Evolutionary conservation across 1,140 invertebrate genomes (phyloP).

Genomic region (Drosophila kanapiae): DNA sequence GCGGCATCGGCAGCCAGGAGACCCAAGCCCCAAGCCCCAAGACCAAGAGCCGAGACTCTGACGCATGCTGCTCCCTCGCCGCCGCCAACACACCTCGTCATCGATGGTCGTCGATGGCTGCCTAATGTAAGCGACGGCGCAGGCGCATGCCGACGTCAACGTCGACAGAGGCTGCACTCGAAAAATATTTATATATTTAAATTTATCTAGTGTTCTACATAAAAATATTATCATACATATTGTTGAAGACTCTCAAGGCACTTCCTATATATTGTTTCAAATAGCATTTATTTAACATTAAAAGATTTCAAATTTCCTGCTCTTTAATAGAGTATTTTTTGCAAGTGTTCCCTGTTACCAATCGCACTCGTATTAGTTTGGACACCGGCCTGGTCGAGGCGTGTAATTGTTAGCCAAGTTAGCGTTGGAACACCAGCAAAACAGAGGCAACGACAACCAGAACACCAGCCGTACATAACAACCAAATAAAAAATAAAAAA

Average conservation of each 20-base stretch:
- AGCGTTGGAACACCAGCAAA: conserved; percentile 63
- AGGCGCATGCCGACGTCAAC: conserved; percentile 74
- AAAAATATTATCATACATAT: neutral
- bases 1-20: neutral
- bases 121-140: conserved; percentile 76
- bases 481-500: conserved; percentile 23
- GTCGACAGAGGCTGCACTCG: conserved; percentile 46
- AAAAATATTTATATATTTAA: conserved; percentile 16
- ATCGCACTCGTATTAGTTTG: conserved; percentile 54
- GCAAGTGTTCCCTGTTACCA: conserved; percentile 1
- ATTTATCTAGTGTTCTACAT: neutral
- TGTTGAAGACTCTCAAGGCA: neutral
- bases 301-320: neutral
- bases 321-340: neutral
- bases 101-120: conserved; percentile 26
- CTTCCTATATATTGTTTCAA: neutral
- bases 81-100: conserved; percentile 12
- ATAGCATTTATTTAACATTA: neutral
- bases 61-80: conserved; percentile 62
- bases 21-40: conserved; percentile 32
- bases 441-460: conserved; percentile 38
- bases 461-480: conserved; percentile 43
- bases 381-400: conserved; percentile 59
- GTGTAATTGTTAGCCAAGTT: conserved; percentile 83
- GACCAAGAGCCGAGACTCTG: conserved; percentile 21